A percentile compares a stretch with the other conserved stretches of the same genome.
phyloP scores from a whole-genome alignment of 2,797 vertebrate genomes.

The Rhadinocentrus ornatus region DNA sequence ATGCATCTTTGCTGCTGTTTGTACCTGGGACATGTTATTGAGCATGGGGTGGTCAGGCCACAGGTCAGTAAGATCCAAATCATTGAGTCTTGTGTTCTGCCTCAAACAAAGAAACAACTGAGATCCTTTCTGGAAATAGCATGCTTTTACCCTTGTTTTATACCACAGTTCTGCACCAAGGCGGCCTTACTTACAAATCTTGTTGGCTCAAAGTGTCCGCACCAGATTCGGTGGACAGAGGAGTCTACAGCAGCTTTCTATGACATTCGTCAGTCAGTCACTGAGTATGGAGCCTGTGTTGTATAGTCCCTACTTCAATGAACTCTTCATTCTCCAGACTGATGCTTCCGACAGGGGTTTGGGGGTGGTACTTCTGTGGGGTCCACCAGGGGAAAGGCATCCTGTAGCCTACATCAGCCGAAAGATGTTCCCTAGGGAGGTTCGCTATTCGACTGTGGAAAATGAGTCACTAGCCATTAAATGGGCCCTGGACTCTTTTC shows the following conservation, averaged over 20 bases:
- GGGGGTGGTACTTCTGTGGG: background rate
- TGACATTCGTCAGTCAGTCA: slow-evolving; percentile 1
- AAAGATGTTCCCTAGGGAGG: too few relatives aligned
- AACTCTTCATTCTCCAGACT: slow-evolving; percentile 16
- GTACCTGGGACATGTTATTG: background rate
- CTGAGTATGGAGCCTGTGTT: slow-evolving; percentile 6
- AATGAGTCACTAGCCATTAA: too few relatives aligned
- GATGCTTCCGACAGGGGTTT: background rate
- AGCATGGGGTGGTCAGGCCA: background rate
- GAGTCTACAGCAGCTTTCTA: background rate
- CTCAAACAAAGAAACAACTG: too few relatives aligned
- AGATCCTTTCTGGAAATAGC: too few relatives aligned
- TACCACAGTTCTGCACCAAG: background rate
- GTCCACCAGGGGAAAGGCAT: too few relatives aligned
- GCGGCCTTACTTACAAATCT: background rate
- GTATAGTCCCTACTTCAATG: background rate
- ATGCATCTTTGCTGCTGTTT: background rate
- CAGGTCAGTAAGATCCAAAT: slow-evolving; percentile 1
- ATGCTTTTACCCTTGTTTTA: background rate
- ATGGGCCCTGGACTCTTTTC: too few relatives aligned
- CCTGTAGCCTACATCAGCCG: too few relatives aligned
- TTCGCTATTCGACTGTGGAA: too few relatives aligned
- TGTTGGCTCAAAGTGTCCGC: background rate
- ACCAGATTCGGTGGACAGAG: slow-evolving; percentile 5
- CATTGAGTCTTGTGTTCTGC: too few relatives aligned